Conservation (phyloP, 2,888 invertebrate genomes). For the Eupeodes latifasciatus region DNA sequence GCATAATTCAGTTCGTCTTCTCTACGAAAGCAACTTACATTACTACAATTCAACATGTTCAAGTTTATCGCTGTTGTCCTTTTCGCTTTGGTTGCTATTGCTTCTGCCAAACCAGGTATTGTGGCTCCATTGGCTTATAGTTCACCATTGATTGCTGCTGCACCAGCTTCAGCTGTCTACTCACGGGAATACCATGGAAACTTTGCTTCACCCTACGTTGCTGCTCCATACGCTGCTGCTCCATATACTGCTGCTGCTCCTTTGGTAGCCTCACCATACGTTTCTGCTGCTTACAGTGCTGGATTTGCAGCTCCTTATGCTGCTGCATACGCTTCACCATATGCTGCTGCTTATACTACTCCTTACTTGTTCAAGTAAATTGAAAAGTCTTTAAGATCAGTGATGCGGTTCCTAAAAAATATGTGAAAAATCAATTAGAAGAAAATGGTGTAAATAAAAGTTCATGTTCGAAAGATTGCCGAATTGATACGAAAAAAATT, state of each 20-base stretch:
- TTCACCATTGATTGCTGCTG: constrained; percentile 84
- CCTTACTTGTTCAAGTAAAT: constrained; percentile 75
- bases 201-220: constrained; percentile 81
- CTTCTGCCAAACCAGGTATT: constrained; percentile 81
- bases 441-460: constrained; percentile 51
- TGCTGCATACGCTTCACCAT: constrained; percentile 75
- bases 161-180: constrained; percentile 85
- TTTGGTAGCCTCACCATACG: constrained; percentile 78
- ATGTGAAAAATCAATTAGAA: not conserved
- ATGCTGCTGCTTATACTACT: constrained; percentile 79
- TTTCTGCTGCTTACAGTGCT: constrained; percentile 85
- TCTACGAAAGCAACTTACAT: constrained; percentile 60
- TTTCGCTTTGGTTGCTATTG: constrained; percentile 80
- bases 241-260: constrained; percentile 83
- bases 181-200: constrained; percentile 86
- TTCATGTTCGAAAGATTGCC: constrained; percentile 23
- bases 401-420: constrained; percentile 12
- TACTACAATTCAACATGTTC: constrained; percentile 65
- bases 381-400: not conserved
- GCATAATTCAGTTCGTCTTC: constrained; percentile 72
- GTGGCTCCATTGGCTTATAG: constrained; percentile 81
- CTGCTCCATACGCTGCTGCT: constrained; percentile 77
- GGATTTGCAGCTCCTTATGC: constrained; percentile 80
- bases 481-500: constrained; percentile 22
- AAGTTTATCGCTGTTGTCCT: constrained; percentile 79